Conservation (phyloP, 1,140 invertebrate species). For the Chironomus tepperi region DNA sequence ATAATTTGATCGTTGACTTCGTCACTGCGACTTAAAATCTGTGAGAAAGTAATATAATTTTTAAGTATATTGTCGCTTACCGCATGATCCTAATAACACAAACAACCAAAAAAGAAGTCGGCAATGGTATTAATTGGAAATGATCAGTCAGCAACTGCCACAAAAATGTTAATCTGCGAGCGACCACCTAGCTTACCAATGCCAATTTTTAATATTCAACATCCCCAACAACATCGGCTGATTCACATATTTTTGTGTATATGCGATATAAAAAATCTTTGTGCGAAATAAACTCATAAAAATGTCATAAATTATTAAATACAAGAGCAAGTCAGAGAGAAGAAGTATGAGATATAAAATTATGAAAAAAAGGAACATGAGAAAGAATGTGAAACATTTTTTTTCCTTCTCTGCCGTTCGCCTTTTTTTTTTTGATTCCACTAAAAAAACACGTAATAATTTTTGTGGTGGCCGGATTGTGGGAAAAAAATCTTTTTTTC, state of each 20-base stretch:
- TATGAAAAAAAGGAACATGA: slow-evolving; percentile 15
- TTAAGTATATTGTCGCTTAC: not conserved
- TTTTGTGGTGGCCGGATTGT: slow-evolving; percentile 10
- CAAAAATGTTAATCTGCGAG: not conserved
- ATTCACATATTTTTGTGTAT: not conserved
- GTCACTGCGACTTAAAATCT: too few species aligned
- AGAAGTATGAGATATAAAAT: not conserved
- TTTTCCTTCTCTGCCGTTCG: not conserved
- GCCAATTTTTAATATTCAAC: too few species aligned
- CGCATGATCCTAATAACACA: not conserved
- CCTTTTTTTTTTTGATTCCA: not conserved
- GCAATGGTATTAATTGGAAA: not conserved
- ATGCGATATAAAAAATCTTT: not conserved
- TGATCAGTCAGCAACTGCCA: not conserved
- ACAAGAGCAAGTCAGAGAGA: not conserved
- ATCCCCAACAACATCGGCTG: not conserved
- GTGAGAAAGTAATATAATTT: too few species aligned
- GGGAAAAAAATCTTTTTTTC: slow-evolving; percentile 4
- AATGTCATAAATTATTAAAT: slow-evolving; percentile 18
- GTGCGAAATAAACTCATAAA: slow-evolving; percentile 21
- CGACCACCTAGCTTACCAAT: not conserved
- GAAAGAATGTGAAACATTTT: slow-evolving; percentile 21
- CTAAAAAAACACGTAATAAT: not conserved
- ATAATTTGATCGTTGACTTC: too few species aligned
- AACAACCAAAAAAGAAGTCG: not conserved